Percentiles rank a stretch among this genome's conserved stretches.
Evolutionary conservation across 2,113 vertebrate genomes (phyloP).

Genomic region (Microcebus lehilahytsara): DNA sequence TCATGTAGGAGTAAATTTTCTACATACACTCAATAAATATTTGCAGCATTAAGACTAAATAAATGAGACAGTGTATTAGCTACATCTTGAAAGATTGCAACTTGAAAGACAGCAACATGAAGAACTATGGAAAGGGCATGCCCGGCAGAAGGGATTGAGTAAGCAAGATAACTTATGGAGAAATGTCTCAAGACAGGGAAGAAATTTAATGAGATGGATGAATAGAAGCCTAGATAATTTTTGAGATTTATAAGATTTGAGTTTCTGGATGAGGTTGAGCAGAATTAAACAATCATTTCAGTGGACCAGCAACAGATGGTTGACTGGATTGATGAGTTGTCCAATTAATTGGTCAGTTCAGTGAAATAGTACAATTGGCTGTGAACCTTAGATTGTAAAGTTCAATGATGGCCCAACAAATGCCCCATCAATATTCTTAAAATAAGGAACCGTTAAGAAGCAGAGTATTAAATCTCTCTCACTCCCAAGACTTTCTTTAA

Average conservation of each 20-base stretch:
- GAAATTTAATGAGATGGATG: not conserved
- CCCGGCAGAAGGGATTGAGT: not conserved
- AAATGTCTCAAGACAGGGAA: not conserved
- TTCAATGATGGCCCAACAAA: slow-evolving; percentile 6
- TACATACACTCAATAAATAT: not conserved
- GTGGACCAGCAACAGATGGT: slow-evolving; percentile 12
- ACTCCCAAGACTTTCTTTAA: not conserved
- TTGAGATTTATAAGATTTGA: not conserved
- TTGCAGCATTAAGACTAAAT: not conserved
- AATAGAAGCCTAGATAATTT: not conserved
- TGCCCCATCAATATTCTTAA: slow-evolving; percentile 39
- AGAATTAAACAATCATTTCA: slow-evolving; percentile 32
- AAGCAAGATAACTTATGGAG: not conserved
- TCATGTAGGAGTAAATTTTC: not conserved
- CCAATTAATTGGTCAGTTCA: slow-evolving; percentile 46
- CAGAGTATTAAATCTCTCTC: slow-evolving; percentile 31
- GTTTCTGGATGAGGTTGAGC: not conserved
- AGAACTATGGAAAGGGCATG: not conserved
- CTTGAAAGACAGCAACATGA: not conserved
- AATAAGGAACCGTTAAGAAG: slow-evolving; percentile 33
- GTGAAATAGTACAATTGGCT: slow-evolving; percentile 39
- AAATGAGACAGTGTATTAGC: not conserved
- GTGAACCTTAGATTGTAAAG: slow-evolving; percentile 46
- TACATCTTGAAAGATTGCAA: not conserved
- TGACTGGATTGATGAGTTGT: slow-evolving; percentile 49